These are phyloP conservation scores for Triplophysa bombifrons DNA, from an alignment of 2,797 vertebrate genomes.

Conservation along the genomic window DNA sequence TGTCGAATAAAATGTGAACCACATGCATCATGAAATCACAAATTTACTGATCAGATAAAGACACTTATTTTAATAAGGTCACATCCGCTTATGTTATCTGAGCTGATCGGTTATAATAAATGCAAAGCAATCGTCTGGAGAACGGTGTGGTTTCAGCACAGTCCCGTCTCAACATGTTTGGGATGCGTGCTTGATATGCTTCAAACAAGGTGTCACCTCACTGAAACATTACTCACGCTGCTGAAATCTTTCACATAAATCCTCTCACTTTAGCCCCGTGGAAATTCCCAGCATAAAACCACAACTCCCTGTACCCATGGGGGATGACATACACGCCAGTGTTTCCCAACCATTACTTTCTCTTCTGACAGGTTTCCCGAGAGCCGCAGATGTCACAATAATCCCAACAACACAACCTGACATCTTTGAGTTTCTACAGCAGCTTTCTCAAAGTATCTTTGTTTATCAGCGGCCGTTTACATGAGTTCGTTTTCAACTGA, in stretches of 20 bases:
- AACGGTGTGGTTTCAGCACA: not conserved
- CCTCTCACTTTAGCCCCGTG: not conserved
- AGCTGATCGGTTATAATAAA: not conserved
- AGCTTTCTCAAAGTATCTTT: too few relatives aligned
- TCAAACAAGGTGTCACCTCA: slow-evolving; percentile 1
- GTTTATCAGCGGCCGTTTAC: too few relatives aligned
- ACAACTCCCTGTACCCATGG: not conserved
- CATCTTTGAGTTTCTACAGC: too few relatives aligned
- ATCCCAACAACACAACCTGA: too few relatives aligned
- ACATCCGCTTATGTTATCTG: not conserved
- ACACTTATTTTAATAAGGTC: not conserved
- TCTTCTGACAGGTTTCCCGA: not conserved
- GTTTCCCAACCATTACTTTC: not conserved
- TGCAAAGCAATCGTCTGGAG: not conserved
- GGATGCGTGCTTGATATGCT: not conserved
- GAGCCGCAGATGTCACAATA: not conserved
- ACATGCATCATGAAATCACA: not conserved
- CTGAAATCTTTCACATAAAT: not conserved
- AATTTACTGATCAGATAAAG: not conserved
- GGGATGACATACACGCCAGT: not conserved
- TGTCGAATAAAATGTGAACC: too few relatives aligned
- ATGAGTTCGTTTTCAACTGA: too few relatives aligned
- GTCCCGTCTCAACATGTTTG: slow-evolving; percentile 7
- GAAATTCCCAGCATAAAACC: slow-evolving; percentile 6
- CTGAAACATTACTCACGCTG: not conserved